phyloP scores from a whole-genome alignment of 2,113 vertebrate species.

The Guaruba guarouba region DNA sequence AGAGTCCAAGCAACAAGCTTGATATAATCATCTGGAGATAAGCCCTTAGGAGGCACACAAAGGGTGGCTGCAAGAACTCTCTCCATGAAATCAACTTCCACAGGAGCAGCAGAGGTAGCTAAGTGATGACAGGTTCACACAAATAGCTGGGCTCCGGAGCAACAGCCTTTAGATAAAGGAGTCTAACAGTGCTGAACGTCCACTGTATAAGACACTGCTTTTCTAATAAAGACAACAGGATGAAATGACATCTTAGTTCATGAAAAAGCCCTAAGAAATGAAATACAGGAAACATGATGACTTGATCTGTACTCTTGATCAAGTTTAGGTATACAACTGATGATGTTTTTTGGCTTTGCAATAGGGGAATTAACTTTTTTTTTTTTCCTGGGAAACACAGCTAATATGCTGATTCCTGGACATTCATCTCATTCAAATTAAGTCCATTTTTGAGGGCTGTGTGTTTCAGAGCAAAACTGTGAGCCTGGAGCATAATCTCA shows the following conservation, averaged over 20 bases:
- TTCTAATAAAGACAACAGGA: neutral
- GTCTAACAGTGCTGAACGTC: neutral
- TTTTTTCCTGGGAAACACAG: neutral
- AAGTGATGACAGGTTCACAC: rapidly evolving
- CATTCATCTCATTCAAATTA: neutral
- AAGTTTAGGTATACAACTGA: neutral
- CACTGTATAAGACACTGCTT: neutral
- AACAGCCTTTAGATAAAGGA: neutral
- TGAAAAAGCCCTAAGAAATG: neutral
- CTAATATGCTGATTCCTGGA: neutral
- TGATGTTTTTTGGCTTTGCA: neutral
- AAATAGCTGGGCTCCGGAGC: neutral
- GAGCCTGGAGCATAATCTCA: neutral
- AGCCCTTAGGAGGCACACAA: neutral
- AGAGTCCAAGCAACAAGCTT: neutral
- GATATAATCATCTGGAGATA: neutral
- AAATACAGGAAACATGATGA: neutral
- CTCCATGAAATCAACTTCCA: neutral
- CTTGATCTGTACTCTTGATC: neutral
- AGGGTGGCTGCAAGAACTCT: neutral
- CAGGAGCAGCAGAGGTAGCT: neutral
- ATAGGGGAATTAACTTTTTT: neutral
- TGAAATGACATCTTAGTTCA: neutral
- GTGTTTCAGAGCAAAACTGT: neutral
- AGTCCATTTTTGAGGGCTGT: neutral